Percentiles rank a stretch among this genome's conserved stretches.
Conservation (phyloP, 2,888 invertebrate species). For the Idaea straminata region DNA sequence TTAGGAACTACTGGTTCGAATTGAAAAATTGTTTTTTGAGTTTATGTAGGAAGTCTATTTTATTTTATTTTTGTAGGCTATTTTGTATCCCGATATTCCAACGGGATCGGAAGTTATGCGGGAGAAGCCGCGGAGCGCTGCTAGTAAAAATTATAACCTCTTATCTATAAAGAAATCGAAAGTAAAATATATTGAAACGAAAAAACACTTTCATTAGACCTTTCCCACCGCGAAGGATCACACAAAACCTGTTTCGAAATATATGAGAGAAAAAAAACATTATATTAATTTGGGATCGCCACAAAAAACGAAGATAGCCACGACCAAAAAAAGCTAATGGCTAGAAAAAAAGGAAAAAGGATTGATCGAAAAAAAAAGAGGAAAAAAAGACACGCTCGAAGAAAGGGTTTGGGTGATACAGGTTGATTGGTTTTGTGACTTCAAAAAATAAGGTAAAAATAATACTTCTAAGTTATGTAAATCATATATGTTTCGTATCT, state of each 20-base stretch:
- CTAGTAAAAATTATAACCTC: conserved; percentile 2
- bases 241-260: conserved; percentile 65
- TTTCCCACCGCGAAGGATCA: conserved; percentile 60
- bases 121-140: too few species aligned
- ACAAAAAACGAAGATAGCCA: conserved; percentile 74
- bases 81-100: too few species aligned
- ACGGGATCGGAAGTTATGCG: too few species aligned
- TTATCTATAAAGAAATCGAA: conserved; percentile 59
- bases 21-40: too few species aligned
- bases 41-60: too few species aligned
- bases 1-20: too few species aligned
- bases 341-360: conserved; percentile 69
- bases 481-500: too few species aligned
- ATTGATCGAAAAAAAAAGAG: conserved; percentile 56
- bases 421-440: conserved; percentile 29
- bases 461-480: neutral
- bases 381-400: conserved; percentile 49
- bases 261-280: conserved; percentile 55
- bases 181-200: conserved; percentile 52
- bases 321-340: conserved; percentile 76
- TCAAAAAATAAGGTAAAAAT: neutral
- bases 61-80: too few species aligned
- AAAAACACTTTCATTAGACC: conserved; percentile 75
- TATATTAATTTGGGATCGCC: conserved; percentile 78
- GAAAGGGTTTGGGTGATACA: conserved; percentile 69